phyloP scores from a whole-genome alignment of 2,797 vertebrate species.

The Podargus strigoides region DNA sequence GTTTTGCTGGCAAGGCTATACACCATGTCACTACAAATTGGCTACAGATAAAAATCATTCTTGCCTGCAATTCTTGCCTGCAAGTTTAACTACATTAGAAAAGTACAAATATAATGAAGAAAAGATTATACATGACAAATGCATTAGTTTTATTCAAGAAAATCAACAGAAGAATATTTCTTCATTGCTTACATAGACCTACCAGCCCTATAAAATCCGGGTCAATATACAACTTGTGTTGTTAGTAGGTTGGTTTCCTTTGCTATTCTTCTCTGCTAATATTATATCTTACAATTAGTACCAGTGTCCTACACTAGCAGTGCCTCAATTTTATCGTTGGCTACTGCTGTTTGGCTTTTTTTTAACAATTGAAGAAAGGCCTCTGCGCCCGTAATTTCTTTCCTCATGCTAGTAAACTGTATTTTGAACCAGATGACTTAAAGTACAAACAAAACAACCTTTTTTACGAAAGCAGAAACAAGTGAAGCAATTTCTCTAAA shows the following conservation, averaged over 20 bases:
- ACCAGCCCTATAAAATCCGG: not conserved
- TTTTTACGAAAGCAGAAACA: not conserved
- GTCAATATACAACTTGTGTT: not conserved
- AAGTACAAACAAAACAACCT: not conserved
- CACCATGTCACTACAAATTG: constrained; percentile 35
- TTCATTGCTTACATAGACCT: not conserved
- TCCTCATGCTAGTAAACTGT: not conserved
- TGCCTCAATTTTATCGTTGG: not conserved
- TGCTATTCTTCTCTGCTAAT: not conserved
- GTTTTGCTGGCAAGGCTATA: constrained; percentile 57
- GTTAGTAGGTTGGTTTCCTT: not conserved
- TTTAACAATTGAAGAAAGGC: not conserved
- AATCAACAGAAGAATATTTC: not conserved
- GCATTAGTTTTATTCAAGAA: not conserved
- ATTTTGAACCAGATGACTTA: not conserved
- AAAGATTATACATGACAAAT: constrained; percentile 18
- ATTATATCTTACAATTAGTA: not conserved
- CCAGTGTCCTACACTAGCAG: not conserved
- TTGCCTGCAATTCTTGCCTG: constrained; percentile 32
- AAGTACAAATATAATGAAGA: constrained; percentile 50
- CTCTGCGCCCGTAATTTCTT: not conserved
- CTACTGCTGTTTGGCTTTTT: not conserved
- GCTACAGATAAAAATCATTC: constrained; percentile 65
- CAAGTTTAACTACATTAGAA: constrained; percentile 38
- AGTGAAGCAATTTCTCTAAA: not conserved